Percentiles rank a stretch among this genome's conserved stretches.
Evolutionary conservation across 30 jellyfish, hydroid and myxozoan species (phyloP).

Genomic region (Calvadosia cruxmelitensis): DNA sequence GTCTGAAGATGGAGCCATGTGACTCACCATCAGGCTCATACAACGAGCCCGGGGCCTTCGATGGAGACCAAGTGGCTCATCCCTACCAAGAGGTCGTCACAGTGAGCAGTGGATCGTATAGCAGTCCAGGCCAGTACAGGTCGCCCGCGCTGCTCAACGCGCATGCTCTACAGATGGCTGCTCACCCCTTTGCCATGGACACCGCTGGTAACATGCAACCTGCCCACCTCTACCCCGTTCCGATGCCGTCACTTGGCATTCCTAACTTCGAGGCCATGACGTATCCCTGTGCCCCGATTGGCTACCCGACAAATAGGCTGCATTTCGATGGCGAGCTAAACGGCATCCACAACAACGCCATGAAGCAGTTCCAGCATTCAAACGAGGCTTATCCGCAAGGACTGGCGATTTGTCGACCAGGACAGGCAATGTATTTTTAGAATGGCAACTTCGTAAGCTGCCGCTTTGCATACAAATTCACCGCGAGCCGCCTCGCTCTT

Average conservation of each 20-base stretch:
- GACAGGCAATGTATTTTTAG: constrained; percentile 43
- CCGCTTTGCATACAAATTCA: too few species aligned
- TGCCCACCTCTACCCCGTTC: background rate
- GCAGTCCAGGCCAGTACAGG: background rate
- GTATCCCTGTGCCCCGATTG: background rate
- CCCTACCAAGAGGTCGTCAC: background rate
- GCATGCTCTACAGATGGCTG: background rate
- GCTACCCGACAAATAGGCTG: background rate
- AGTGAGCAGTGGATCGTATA: background rate
- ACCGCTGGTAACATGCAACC: background rate
- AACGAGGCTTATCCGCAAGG: constrained; percentile 30
- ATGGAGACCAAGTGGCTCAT: background rate
- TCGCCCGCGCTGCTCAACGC: background rate
- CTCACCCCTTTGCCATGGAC: background rate
- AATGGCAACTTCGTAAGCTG: too few species aligned
- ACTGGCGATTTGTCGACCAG: constrained; percentile 33
- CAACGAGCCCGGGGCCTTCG: background rate
- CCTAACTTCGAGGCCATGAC: background rate
- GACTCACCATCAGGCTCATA: background rate
- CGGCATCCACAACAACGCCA: background rate
- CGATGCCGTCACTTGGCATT: background rate
- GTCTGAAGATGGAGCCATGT: background rate
- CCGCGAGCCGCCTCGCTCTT: too few species aligned
- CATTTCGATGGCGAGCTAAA: background rate
- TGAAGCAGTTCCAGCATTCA: constrained; percentile 13